These are phyloP conservation scores for Cynopterus sphinx DNA, from an alignment of 2,797 vertebrate genomes.

Conservation along the genomic window DNA sequence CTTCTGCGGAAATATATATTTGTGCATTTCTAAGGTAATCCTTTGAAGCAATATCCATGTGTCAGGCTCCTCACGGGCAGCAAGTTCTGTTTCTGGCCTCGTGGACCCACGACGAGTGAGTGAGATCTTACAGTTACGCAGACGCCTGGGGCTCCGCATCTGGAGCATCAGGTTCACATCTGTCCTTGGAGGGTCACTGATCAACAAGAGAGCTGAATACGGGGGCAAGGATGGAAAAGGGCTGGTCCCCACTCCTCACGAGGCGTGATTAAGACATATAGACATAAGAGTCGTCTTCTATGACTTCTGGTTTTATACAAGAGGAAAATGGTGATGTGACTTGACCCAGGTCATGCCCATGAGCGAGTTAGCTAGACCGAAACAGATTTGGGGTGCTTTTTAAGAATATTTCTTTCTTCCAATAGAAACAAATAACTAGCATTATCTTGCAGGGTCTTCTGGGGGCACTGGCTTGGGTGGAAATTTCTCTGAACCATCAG, in stretches of 20 bases:
- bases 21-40: neutral
- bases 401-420: neutral
- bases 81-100: neutral
- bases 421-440: neutral
- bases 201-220: neutral
- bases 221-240: neutral
- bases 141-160: neutral
- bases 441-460: neutral
- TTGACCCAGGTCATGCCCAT: neutral
- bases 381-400: neutral
- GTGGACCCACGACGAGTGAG: neutral
- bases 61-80: neutral
- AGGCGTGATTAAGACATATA: neutral
- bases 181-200: neutral
- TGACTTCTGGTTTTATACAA: neutral
- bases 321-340: neutral
- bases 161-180: neutral
- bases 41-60: neutral
- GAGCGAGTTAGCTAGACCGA: conserved; percentile 9
- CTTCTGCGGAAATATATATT: neutral
- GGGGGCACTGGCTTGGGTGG: neutral
- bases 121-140: neutral
- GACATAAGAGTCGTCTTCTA: neutral
- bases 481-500: neutral
- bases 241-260: neutral